A percentile compares a stretch with the other conserved stretches of the same genome.
phyloP scores from a whole-genome alignment of 53 echinoderm and acorn worm genomes.

The Crossaster papposus region DNA sequence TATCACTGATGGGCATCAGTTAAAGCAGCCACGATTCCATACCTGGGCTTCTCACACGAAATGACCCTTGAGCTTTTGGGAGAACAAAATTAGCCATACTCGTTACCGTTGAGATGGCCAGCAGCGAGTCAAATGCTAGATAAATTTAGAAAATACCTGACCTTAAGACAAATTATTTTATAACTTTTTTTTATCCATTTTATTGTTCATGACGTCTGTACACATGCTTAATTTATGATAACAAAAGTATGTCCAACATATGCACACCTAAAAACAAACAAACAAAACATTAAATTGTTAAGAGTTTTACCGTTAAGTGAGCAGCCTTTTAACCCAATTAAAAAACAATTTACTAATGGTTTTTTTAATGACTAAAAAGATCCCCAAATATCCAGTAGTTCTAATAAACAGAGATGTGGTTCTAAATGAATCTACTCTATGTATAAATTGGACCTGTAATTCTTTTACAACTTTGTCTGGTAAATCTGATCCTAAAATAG shows the following conservation, averaged over 20 bases:
- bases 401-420: not conserved
- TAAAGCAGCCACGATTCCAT: constrained; percentile 5
- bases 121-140: not conserved
- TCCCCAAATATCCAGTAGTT: not conserved
- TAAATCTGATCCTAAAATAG: constrained; percentile 31
- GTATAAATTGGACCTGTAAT: not conserved
- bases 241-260: too few species aligned
- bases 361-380: too few species aligned
- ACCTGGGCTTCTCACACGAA: constrained; percentile 8
- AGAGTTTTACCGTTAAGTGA: too few species aligned
- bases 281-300: too few species aligned
- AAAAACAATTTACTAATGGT: too few species aligned
- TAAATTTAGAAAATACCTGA: not conserved
- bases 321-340: too few species aligned
- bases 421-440: not conserved
- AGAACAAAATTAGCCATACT: not conserved
- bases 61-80: constrained; percentile 42
- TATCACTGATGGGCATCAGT: constrained; percentile 34
- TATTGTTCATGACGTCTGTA: too few species aligned
- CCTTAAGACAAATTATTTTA: too few species aligned
- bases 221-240: too few species aligned
- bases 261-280: too few species aligned
- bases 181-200: too few species aligned
- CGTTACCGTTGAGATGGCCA: not conserved
- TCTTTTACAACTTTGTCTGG: not conserved